Base-by-base conservation (phyloP, 2,113 vertebrate genomes). In the Syrrhaptes paradoxus region DNA sequence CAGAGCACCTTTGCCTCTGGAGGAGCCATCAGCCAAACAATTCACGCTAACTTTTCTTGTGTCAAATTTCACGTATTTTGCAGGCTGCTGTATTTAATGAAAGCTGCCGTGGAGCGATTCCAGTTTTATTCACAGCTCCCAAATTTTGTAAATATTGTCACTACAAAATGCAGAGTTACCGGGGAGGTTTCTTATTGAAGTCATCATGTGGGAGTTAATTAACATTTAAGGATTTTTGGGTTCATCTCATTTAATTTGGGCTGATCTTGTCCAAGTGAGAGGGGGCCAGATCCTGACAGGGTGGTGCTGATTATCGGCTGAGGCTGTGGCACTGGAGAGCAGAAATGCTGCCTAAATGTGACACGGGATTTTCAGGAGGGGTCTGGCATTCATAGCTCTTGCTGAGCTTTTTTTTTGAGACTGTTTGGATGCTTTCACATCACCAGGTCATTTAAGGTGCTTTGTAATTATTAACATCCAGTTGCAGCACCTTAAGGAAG, bases 121-220 rank as follows among this genome's bases (percentile, higher is more conserved):
- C 73, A 34, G n/a, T 57, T 96, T 72, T 43, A n/a, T 65, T 97
- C 80, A 59, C 81, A 91, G 81, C 70, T 92, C 87, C 81, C 62
- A 19, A 1, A 34, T 71, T 48, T 75, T 83, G 75, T 48, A 52
- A 92, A 72, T 46, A 7, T 10, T 68, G 65, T 61, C 79, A 46
- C 54, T 79, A 25, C 49, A 25, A 71, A 67, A 86, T 14, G 51
- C 51, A 32, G 51, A 49, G 36, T 31, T 68, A 2, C 19, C 34
- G 46, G 57, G 32, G 61, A 86, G 11, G 49, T 72, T 95, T 77
- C 52, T 78, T 77, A 21, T 36, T 54, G 17, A 34, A 89, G 17
- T 63, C 67, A 13, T 43, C 20, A 2, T 17, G 51, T 46, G 75
- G 77, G 72, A 91, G 32, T 70, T 76, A 21, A 76, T 85, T 46